phyloP scores from a whole-genome alignment of 2,888 invertebrate species.

The Aphidoletes aphidimyza region DNA sequence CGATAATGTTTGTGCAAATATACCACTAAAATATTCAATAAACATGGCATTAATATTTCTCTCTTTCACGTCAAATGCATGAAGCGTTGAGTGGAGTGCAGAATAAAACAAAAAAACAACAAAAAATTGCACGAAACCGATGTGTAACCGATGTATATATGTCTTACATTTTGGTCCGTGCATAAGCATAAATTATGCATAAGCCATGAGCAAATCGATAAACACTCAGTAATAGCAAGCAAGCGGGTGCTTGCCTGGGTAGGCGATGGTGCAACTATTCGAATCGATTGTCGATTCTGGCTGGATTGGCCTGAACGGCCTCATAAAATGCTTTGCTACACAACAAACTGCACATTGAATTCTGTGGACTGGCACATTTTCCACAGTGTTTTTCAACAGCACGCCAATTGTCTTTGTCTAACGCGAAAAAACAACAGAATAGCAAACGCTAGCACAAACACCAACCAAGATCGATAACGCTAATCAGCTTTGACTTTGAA shows the following conservation, averaged over 20 bases:
- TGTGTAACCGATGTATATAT: background rate
- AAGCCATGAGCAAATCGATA: conserved; percentile 38
- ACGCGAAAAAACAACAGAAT: too few species aligned
- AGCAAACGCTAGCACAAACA: background rate
- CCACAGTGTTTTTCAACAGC: too few species aligned
- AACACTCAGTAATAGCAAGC: conserved; percentile 26
- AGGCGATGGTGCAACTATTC: background rate
- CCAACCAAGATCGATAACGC: background rate
- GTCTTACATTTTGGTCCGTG: background rate
- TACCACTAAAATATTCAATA: conserved; percentile 9
- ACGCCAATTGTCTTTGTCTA: too few species aligned
- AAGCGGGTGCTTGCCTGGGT: too few species aligned
- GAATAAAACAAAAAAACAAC: too few species aligned
- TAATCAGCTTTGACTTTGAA: conserved; percentile 39
- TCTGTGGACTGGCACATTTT: too few species aligned
- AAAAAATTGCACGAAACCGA: background rate
- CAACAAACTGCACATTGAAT: too few species aligned
- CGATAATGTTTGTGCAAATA: conserved; percentile 18
- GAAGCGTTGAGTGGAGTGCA: background rate
- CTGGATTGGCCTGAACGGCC: too few species aligned
- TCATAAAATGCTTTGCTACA: too few species aligned
- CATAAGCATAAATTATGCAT: conserved; percentile 36
- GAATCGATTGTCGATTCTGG: conserved; percentile 2
- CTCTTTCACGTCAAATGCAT: conserved; percentile 38
- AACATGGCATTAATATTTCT: conserved; percentile 6